These are phyloP conservation scores for Rhagonycha fulva DNA, from an alignment of 2,888 invertebrate genomes.

Conservation along the genomic window DNA sequence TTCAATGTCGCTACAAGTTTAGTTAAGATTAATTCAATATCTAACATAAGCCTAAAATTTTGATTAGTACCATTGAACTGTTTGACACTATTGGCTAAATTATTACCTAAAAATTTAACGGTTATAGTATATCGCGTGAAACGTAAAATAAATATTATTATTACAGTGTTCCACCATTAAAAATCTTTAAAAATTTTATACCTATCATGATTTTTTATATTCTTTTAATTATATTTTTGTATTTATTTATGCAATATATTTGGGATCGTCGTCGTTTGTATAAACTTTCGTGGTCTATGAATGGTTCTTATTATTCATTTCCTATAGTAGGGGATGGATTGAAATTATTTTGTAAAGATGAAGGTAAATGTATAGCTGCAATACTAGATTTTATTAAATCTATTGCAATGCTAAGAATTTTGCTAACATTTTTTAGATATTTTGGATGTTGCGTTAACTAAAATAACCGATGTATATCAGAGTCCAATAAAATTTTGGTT, in stretches of 20 bases:
- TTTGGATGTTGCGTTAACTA: background rate
- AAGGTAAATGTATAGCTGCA: conserved; percentile 13
- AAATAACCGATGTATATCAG: background rate
- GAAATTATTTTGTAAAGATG: conserved; percentile 6
- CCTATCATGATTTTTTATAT: background rate
- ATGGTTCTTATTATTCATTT: conserved; percentile 9
- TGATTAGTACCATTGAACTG: too few species aligned
- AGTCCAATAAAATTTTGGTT: conserved; percentile 19
- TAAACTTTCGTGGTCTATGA: background rate
- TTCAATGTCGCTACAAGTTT: too few species aligned
- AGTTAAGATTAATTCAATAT: too few species aligned
- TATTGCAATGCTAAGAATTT: too few species aligned
- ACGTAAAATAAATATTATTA: too few species aligned
- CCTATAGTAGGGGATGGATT: conserved; percentile 14
- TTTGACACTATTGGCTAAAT: too few species aligned
- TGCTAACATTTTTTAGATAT: background rate
- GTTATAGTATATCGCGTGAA: too few species aligned
- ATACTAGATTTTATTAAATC: too few species aligned
- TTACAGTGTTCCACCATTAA: too few species aligned
- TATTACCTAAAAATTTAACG: too few species aligned
- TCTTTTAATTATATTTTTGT: background rate
- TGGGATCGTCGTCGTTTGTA: conserved; percentile 12
- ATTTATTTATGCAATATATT: background rate
- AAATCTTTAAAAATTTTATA: background rate
- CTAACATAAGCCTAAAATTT: too few species aligned